Conservation (phyloP, 2,888 invertebrate species). For the Lycocerus yunnanus region DNA sequence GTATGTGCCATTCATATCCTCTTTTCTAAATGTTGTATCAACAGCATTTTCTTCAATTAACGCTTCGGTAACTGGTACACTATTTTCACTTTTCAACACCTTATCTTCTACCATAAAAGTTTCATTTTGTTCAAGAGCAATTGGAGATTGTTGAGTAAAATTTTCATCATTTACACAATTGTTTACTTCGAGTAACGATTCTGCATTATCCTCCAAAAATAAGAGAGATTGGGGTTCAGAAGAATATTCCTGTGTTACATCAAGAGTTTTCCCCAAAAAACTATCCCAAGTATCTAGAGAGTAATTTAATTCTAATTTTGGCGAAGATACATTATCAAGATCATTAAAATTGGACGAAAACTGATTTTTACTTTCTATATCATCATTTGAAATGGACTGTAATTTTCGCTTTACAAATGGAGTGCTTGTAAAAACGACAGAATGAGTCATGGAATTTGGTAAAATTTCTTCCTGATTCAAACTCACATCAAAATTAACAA, state of each 20-base stretch:
- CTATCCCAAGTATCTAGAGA: constrained; percentile 56
- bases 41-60: neutral
- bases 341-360: constrained; percentile 59
- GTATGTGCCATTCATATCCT: neutral
- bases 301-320: constrained; percentile 44
- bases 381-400: constrained; percentile 26
- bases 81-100: neutral
- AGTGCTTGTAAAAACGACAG: constrained; percentile 43
- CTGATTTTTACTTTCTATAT: constrained; percentile 56
- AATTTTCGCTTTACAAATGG: constrained; percentile 27
- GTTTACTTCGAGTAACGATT: neutral
- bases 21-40: neutral
- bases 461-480: constrained; percentile 44
- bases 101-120: neutral
- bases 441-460: constrained; percentile 48
- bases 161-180: neutral
- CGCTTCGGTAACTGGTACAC: neutral
- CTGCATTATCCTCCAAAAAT: constrained; percentile 7
- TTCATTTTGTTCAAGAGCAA: neutral
- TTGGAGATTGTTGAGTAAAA: neutral
- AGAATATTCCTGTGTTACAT: constrained; percentile 42
- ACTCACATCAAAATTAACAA: constrained; percentile 45
- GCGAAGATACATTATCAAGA: neutral
- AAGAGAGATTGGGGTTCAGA: constrained; percentile 44
- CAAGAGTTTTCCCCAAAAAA: constrained; percentile 51